phyloP scores from a whole-genome alignment of 2,797 vertebrate genomes.

The Aplochiton taeniatus region DNA sequence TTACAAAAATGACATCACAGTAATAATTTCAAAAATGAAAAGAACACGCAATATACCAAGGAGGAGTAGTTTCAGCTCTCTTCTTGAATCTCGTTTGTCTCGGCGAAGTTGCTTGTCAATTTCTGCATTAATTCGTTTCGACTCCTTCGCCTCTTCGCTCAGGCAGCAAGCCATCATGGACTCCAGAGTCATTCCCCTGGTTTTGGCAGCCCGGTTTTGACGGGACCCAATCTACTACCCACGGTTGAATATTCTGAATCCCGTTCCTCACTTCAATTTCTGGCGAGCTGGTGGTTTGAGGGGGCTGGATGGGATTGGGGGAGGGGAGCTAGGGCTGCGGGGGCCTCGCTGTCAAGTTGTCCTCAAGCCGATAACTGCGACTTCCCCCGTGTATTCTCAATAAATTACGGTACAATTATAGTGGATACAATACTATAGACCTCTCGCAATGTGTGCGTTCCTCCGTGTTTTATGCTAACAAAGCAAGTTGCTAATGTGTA shows the following conservation, averaged over 20 bases:
- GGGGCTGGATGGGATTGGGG: slow-evolving; percentile 32
- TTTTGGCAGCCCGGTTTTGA: slow-evolving; percentile 64
- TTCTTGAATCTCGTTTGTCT: slow-evolving; percentile 91
- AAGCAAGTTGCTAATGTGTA: not conserved
- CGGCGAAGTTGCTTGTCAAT: slow-evolving; percentile 94
- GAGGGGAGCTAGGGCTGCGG: slow-evolving; percentile 63
- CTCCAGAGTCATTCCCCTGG: slow-evolving; percentile 90
- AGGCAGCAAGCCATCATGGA: slow-evolving; percentile 98
- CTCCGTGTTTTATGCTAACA: not conserved
- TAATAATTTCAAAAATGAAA: not conserved
- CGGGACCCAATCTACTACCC: slow-evolving; percentile 57
- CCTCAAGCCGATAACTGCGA: slow-evolving; percentile 65
- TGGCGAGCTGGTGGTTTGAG: slow-evolving; percentile 40
- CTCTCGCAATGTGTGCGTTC: slow-evolving; percentile 37
- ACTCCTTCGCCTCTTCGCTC: slow-evolving; percentile 96
- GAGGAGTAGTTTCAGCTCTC: slow-evolving; percentile 90
- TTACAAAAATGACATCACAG: no score
- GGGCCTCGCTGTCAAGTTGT: slow-evolving; percentile 76
- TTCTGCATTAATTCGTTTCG: slow-evolving; percentile 95
- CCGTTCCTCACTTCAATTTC: slow-evolving; percentile 48
- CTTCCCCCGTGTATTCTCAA: slow-evolving; percentile 57
- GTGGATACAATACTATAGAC: slow-evolving; percentile 36
- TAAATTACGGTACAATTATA: slow-evolving; percentile 59
- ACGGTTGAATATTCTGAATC: slow-evolving; percentile 32
- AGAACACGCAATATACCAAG: slow-evolving; percentile 75